Conservation (phyloP, 2,888 invertebrate genomes). For the Julus scanicus region DNA sequence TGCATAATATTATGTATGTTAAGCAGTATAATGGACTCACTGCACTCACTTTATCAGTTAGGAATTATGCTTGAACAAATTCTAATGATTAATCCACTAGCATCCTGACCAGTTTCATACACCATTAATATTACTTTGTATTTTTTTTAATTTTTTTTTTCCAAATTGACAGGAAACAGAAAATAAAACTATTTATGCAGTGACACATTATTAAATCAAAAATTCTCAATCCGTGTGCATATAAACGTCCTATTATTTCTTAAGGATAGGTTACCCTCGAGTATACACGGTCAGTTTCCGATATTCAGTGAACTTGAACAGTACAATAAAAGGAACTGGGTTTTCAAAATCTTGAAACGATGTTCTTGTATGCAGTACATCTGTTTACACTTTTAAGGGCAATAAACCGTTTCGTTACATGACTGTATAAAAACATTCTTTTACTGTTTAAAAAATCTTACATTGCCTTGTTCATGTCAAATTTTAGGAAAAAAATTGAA, state of each 20-base stretch:
- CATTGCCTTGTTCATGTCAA: too few species aligned
- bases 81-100: neutral
- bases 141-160: neutral
- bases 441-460: too few species aligned
- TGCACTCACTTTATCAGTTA: neutral
- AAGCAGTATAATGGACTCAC: neutral
- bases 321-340: neutral
- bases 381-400: too few species aligned
- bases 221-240: neutral
- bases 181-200: neutral
- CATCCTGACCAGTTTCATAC: neutral
- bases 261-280: constrained; percentile 10
- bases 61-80: too few species aligned
- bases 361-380: neutral
- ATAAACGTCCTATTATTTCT: neutral
- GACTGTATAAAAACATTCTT: too few species aligned
- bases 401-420: too few species aligned
- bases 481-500: too few species aligned
- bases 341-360: neutral
- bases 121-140: neutral
- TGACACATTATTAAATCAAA: neutral
- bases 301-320: neutral
- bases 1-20: neutral
- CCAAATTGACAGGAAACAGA: neutral
- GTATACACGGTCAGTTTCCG: neutral